Evolutionary conservation across 2,888 invertebrate species (phyloP), one percentile per base, ranked within the genome.

Genomic region (Sceliomorpha sp.): DNA sequence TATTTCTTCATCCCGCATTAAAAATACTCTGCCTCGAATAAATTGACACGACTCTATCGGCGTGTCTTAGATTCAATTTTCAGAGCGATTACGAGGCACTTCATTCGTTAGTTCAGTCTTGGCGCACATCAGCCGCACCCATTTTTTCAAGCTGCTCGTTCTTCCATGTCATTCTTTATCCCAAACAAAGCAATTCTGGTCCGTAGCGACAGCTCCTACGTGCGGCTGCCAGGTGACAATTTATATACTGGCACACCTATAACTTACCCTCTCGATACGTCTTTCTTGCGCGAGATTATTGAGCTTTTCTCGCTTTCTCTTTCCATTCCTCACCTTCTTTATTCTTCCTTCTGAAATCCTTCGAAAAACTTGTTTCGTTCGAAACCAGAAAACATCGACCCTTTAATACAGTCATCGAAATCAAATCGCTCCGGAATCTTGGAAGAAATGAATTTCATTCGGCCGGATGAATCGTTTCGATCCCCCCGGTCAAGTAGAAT

Each of bases 181-280:
- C 80, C 83, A 86, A 85, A 86, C 85, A 86, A 85, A 82, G 80
- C 85, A 84, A 85, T 81, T 82, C 77, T 78, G 75, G 70, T 71
- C 73, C 75, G 76, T 72, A 70, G 71, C 74, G 77, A 76, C 78
- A 79, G 78, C 74, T 74, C 75, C 74, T 75, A 80, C 78, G 82
- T 81, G 84, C 79, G 75, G 78, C 76, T 84, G 80, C 81, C 79
- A 84, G 82, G 84, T 84, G 85, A 85, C 85, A 85, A 86, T 85
- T 86, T 83, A 85, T 86, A 85, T 83, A 83, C 76, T 79, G 78
- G 60, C 77, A 77, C 78, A 76, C 74, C 72, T 75, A 80, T 79
- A 80, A 83, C 82, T 83, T 80, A 77, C 81, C 78, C 79, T 76
- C 79, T 83, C 86, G 80, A 86, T 86, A 85, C 76, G 77, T 86